Evolutionary conservation across 2,888 invertebrate species (phyloP).

Genomic region (Sylvicola fuscatus): DNA sequence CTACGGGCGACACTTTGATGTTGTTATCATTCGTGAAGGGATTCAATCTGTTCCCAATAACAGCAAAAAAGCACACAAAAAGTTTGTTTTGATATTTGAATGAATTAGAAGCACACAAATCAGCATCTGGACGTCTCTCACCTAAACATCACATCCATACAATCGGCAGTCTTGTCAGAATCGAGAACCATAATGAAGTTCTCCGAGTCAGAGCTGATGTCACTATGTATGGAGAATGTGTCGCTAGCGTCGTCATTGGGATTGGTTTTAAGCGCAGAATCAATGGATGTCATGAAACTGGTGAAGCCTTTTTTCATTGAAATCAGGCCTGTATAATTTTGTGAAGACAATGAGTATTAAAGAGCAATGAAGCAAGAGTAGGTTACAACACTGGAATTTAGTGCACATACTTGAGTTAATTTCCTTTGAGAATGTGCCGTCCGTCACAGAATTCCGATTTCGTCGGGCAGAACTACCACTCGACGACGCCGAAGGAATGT

Average conservation of each 20-base stretch:
- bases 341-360: too few relatives aligned
- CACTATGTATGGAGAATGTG: conserved; percentile 54
- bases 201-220: conserved; percentile 74
- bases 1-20: conserved; percentile 26
- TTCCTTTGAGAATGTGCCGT: conserved; percentile 24
- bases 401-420: conserved; percentile 26
- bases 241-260: conserved; percentile 52
- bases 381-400: too few relatives aligned
- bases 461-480: conserved; percentile 8
- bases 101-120: too few relatives aligned
- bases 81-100: too few relatives aligned
- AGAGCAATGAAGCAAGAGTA: too few relatives aligned
- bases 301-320: conserved; percentile 70
- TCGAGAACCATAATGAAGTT: conserved; percentile 58
- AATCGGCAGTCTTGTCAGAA: conserved; percentile 40
- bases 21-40: conserved; percentile 28
- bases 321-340: conserved; percentile 31
- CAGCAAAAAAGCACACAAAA: too few relatives aligned
- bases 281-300: conserved; percentile 64
- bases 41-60: conserved; percentile 23
- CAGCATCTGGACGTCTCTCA: too few relatives aligned
- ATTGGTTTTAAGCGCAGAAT: conserved; percentile 52
- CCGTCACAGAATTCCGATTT: conserved; percentile 15
- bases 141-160: conserved; percentile 49
- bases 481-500: conserved; percentile 10